Evolutionary conservation across 2,888 invertebrate genomes (phyloP).

Genomic region (Eumerus sabulonum): DNA sequence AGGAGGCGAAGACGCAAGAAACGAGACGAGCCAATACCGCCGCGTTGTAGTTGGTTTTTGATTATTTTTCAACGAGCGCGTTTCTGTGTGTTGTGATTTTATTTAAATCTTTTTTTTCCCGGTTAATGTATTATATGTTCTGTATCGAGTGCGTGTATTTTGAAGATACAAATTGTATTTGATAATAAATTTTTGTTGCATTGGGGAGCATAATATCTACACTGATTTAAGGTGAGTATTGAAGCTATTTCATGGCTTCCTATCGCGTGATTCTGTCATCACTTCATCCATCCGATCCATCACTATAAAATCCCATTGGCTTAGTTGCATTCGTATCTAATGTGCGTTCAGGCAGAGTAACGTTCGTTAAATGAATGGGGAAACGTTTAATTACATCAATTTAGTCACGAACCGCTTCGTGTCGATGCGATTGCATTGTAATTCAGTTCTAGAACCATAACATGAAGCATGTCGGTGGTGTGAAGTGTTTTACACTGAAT

Average conservation of each 20-base stretch:
- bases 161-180: too few relatives aligned
- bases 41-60: conserved; percentile 55
- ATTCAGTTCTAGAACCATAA: conserved; percentile 33
- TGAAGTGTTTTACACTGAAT: conserved; percentile 52
- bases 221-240: conserved; percentile 26
- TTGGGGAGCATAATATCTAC: too few relatives aligned
- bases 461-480: conserved; percentile 52
- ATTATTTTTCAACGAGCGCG: conserved; percentile 14
- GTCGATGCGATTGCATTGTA: conserved; percentile 13
- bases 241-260: too few relatives aligned
- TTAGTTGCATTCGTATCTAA: too few relatives aligned
- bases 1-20: conserved; percentile 36
- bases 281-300: neutral
- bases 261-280: neutral
- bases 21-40: conserved; percentile 10
- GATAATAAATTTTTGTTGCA: too few relatives aligned
- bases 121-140: too few relatives aligned
- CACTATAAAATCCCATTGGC: neutral
- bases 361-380: neutral
- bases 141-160: neutral
- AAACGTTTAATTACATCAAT: conserved; percentile 35
- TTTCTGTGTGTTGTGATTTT: conserved; percentile 1
- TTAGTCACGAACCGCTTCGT: conserved; percentile 59
- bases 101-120: neutral
- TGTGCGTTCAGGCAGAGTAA: too few relatives aligned